These are phyloP conservation scores for Darevskia mixta DNA, from an alignment of 2,797 vertebrate genomes.

Conservation along the genomic window DNA sequence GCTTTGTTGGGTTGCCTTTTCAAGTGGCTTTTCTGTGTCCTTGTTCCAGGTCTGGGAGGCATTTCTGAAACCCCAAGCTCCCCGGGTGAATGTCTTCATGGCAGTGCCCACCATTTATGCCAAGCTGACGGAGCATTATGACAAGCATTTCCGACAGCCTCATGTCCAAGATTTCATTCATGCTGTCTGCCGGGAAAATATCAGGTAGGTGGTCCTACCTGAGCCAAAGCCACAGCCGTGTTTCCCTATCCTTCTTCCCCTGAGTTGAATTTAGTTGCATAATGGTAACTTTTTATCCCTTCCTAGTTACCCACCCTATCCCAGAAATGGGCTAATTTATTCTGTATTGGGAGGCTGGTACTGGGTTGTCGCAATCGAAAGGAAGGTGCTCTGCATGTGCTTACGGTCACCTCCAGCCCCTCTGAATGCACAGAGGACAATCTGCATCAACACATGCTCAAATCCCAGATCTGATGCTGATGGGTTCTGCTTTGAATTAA, in stretches of 20 bases:
- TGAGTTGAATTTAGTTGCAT: not conserved
- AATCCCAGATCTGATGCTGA: not conserved
- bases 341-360: no score
- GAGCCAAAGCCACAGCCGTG: no score
- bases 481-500: no score
- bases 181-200: conserved; percentile 87
- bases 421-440: not conserved
- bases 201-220: conserved; percentile 82
- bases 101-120: conserved; percentile 94
- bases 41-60: conserved; percentile 89
- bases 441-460: not conserved
- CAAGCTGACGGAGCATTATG: conserved; percentile 89
- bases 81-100: conserved; percentile 90
- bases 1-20: no score
- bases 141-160: conserved; percentile 85
- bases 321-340: not conserved
- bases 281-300: not conserved
- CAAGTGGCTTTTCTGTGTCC: not conserved
- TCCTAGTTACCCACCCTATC: not conserved
- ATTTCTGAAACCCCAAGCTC: conserved; percentile 78
- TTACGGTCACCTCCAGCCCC: not conserved
- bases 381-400: not conserved
- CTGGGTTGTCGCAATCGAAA: not conserved
- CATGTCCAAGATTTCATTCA: conserved; percentile 88
- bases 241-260: not conserved